phyloP scores from a whole-genome alignment of 2,797 vertebrate species.

The Lophius americanus region DNA sequence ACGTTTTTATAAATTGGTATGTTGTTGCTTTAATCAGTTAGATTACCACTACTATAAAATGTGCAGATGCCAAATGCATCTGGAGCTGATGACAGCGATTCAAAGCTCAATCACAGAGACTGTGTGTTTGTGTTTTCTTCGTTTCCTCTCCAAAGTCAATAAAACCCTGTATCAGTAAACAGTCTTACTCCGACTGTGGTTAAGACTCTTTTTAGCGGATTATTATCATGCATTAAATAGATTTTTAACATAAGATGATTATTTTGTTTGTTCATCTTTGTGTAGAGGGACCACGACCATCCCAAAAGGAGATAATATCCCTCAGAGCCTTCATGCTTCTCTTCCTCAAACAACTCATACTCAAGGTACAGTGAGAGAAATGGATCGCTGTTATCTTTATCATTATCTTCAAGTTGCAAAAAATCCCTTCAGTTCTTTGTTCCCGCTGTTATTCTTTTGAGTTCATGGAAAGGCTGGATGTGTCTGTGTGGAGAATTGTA shows the following conservation, averaged over 20 bases:
- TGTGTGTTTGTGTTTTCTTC: constrained; percentile 18
- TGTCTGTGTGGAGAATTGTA: constrained; percentile 45
- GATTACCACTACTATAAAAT: constrained; percentile 75
- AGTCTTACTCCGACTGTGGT: constrained; percentile 32
- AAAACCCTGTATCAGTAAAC: constrained; percentile 49
- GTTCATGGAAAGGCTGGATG: constrained; percentile 4
- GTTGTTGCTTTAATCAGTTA: constrained; percentile 55
- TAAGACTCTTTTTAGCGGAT: constrained; percentile 24
- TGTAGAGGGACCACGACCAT: constrained; percentile 94
- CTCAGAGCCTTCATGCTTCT: constrained; percentile 98
- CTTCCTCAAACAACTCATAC: constrained; percentile 98
- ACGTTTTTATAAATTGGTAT: constrained; percentile 47
- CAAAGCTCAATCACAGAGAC: constrained; percentile 24
- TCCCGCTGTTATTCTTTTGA: constrained; percentile 40
- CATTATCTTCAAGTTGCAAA: constrained; percentile 22
- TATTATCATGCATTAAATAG: constrained; percentile 29
- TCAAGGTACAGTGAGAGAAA: constrained; percentile 86
- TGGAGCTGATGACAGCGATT: constrained; percentile 82
- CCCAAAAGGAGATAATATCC: constrained; percentile 98
- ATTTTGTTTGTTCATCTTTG: constrained; percentile 50
- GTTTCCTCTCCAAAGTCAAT: constrained; percentile 48
- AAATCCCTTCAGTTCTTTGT: constrained; percentile 37
- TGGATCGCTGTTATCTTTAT: constrained; percentile 29
- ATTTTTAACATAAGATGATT: constrained; percentile 47
- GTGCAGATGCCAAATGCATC: constrained; percentile 84